phyloP scores from a whole-genome alignment of 2,888 invertebrate genomes.

The Pheosia gnoma region DNA sequence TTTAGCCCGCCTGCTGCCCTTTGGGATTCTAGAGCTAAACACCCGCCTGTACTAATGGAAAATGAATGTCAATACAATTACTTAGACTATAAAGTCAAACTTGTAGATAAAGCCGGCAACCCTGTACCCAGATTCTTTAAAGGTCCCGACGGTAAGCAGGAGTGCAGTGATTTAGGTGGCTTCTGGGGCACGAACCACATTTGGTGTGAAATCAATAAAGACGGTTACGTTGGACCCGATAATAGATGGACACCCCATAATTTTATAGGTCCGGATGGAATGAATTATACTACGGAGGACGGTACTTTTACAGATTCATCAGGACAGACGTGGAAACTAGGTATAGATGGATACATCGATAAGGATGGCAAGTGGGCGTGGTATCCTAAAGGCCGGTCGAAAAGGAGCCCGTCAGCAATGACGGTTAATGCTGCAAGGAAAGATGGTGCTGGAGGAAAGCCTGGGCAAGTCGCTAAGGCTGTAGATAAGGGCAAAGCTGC shows the following conservation, averaged over 20 bases:
- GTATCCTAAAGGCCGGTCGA: slow-evolving; percentile 52
- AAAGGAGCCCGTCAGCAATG: slow-evolving; percentile 24
- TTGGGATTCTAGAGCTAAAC: slow-evolving; percentile 70
- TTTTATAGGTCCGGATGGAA: slow-evolving; percentile 74
- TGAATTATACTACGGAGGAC: slow-evolving; percentile 70
- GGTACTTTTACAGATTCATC: slow-evolving; percentile 62
- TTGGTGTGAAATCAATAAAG: slow-evolving; percentile 77
- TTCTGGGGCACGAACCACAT: slow-evolving; percentile 66
- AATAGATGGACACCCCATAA: slow-evolving; percentile 74
- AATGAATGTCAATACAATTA: slow-evolving; percentile 69
- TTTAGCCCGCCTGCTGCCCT: slow-evolving; percentile 72
- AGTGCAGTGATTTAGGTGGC: slow-evolving; percentile 77
- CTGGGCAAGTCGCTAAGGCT: slow-evolving; percentile 26
- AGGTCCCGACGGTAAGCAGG: slow-evolving; percentile 72
- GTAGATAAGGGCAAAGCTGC: slow-evolving; percentile 33
- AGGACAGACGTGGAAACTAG: slow-evolving; percentile 60
- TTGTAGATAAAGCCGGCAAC: slow-evolving; percentile 71
- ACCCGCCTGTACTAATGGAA: slow-evolving; percentile 51
- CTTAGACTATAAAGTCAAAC: slow-evolving; percentile 74
- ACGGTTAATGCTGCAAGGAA: slow-evolving; percentile 29
- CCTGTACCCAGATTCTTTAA: slow-evolving; percentile 71
- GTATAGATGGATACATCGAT: slow-evolving; percentile 74
- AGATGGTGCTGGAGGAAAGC: slow-evolving; percentile 14
- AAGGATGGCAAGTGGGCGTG: slow-evolving; percentile 72
- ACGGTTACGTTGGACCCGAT: slow-evolving; percentile 75